Conservation (phyloP, 2,797 vertebrate genomes). For the Labroides dimidiatus region DNA sequence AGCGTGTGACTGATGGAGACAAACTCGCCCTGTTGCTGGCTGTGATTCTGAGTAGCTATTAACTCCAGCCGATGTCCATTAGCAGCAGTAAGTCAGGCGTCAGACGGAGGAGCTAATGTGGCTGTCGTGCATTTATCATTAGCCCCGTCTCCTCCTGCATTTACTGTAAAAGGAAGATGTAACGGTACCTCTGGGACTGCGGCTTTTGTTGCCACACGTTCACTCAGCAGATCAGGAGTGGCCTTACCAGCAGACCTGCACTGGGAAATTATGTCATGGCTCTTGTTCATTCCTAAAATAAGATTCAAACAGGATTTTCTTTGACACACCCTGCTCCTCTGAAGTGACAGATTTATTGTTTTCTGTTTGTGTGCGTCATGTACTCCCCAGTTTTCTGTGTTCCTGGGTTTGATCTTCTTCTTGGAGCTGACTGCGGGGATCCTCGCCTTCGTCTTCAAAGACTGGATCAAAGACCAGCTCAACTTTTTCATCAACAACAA, state of each 20-base stretch:
- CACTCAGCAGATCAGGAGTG: slow-evolving; percentile 54
- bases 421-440: slow-evolving; percentile 93
- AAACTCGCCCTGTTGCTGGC: slow-evolving; percentile 54
- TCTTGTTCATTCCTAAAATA: slow-evolving; percentile 12
- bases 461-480: slow-evolving; percentile 97
- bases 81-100: slow-evolving; percentile 76
- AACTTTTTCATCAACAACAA: slow-evolving; percentile 97
- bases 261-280: slow-evolving; percentile 36
- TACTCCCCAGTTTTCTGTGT: slow-evolving; percentile 90
- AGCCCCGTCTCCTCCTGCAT: slow-evolving; percentile 62
- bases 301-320: slow-evolving; percentile 16
- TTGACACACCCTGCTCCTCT: slow-evolving; percentile 6
- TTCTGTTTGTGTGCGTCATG: slow-evolving; percentile 25
- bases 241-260: slow-evolving; percentile 19
- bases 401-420: slow-evolving; percentile 95
- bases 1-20: slow-evolving; percentile 52
- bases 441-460: slow-evolving; percentile 94
- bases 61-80: slow-evolving; percentile 76
- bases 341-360: slow-evolving; percentile 34
- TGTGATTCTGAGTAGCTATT: slow-evolving; percentile 70
- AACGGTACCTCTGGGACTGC: slow-evolving; percentile 62
- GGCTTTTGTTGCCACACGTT: slow-evolving; percentile 50
- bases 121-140: slow-evolving; percentile 77
- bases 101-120: slow-evolving; percentile 74
- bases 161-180: slow-evolving; percentile 78